Conservation (phyloP, 2,888 invertebrate species). For the Salpingus planirostris region DNA sequence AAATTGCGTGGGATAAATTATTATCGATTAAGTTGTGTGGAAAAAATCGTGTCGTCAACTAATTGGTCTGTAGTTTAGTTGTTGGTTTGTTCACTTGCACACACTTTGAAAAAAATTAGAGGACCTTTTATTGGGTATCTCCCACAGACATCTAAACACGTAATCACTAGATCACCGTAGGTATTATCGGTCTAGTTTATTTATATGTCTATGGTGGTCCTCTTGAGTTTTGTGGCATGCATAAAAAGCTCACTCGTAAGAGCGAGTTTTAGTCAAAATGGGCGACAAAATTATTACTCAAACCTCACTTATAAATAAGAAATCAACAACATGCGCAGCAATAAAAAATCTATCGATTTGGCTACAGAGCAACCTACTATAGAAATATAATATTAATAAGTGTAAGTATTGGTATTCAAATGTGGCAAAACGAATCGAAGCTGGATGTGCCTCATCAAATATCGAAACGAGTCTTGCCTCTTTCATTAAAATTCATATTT, state of each 20-base stretch:
- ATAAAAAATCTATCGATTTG: slow-evolving; percentile 1
- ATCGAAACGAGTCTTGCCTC: slow-evolving; percentile 3
- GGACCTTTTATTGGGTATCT: no score
- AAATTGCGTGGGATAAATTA: slow-evolving; percentile 20
- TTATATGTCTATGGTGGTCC: no score
- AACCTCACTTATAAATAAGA: background rate
- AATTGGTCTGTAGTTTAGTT: slow-evolving; percentile 15
- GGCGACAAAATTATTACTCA: slow-evolving; percentile 6
- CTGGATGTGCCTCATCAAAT: slow-evolving; percentile 9
- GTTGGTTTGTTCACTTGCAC: slow-evolving; percentile 16
- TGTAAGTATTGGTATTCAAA: slow-evolving; percentile 63
- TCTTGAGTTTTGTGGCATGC: no score
- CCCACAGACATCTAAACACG: no score
- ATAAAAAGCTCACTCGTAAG: no score
- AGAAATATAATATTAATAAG: no score
- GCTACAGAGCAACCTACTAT: no score
- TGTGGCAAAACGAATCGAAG: slow-evolving; percentile 44
- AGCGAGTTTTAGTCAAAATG: slow-evolving; percentile 4
- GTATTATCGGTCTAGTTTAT: no score
- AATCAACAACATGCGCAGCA: background rate
- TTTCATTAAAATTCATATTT: no score
- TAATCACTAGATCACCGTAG: no score
- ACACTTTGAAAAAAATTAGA: no score
- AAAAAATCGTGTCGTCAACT: slow-evolving; percentile 21
- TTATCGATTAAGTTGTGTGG: slow-evolving; percentile 11